Evolutionary conservation across 2,797 vertebrate genomes (phyloP), one percentile per base, ranked within the genome.

Genomic region (Mionectes olivaceus): DNA sequence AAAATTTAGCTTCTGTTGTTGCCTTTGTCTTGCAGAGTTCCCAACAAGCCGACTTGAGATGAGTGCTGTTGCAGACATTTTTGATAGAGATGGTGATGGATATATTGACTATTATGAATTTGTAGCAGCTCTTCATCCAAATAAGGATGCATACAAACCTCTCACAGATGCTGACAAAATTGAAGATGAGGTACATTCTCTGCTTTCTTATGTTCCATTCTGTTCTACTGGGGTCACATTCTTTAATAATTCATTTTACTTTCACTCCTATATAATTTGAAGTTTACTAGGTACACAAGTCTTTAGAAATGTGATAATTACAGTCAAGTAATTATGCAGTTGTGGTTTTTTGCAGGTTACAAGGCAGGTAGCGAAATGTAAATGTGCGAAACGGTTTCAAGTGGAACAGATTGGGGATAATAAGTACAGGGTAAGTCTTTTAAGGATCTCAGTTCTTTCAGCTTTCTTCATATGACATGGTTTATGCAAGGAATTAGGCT

Each of bases 101-200:
- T 99, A 99, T 97, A 99, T 99, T 21, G 99, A 99, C 97, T 99
- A 99, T 95, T 99, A 99, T 1, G 99, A 99, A 96, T 99, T 99
- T 97, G 99, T 99, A 93, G 99, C 99, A 9, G 99, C 99, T 47
- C 98, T 99, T 67, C 99, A 99, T 97, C 99, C 99, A 41, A 99
- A 99, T 97, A 99, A 99, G 95, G 99, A 99, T 22, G 99, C 99
- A 1, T 99, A 99, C 96, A 99, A 99, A 88, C 99, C 99, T 18
- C 93, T 99, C 64, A 99, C 99, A 21, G 99, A 99, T 63, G 99
- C 99, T 19, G 99, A 99, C 97, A 99, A 99, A 98, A 99, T 99
- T 90, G 99, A 99, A 98, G 99, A 99, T 89, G 99, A 99, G 99
- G 99, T 99, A 97, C 3, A 22, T 24, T 47, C 63, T 76, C 7